These are phyloP conservation scores for Hemitrygon akajei DNA, from an alignment of 2,797 vertebrate genomes.

Conservation along the genomic window DNA sequence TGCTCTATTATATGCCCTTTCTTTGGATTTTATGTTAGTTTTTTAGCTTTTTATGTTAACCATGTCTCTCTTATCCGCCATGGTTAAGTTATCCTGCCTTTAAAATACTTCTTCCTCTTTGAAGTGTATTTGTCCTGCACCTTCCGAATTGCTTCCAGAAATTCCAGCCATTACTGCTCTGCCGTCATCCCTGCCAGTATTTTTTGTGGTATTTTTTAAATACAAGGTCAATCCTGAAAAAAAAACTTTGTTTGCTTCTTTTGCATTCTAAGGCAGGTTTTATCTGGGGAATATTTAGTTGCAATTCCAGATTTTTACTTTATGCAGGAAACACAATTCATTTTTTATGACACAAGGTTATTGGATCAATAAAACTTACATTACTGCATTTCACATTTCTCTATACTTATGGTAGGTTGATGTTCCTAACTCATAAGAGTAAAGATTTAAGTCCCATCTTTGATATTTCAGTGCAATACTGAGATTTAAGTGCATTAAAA, in stretches of 20 bases:
- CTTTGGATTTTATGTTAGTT: too few relatives aligned
- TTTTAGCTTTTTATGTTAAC: too few relatives aligned
- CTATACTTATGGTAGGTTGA: background rate
- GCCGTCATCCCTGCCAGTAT: too few relatives aligned
- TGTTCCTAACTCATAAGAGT: background rate
- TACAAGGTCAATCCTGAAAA: background rate
- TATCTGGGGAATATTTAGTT: background rate
- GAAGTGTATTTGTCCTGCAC: too few relatives aligned
- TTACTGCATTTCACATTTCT: background rate
- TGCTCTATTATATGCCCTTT: too few relatives aligned
- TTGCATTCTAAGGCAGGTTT: background rate
- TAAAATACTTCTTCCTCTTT: too few relatives aligned
- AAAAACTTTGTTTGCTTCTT: background rate
- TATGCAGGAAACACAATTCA: background rate
- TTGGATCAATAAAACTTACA: background rate
- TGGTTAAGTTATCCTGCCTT: too few relatives aligned
- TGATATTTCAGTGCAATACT: background rate
- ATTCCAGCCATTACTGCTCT: too few relatives aligned
- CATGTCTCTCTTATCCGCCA: too few relatives aligned
- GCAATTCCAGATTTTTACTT: background rate
- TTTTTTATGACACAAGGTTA: background rate
- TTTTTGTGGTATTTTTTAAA: background rate
- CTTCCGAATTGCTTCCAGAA: too few relatives aligned
- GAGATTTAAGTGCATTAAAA: background rate
- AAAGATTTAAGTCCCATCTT: background rate